Percentiles rank a stretch among this genome's conserved stretches.
phyloP scores from a whole-genome alignment of 2,797 vertebrate genomes.

The Cephalopachus bancanus region DNA sequence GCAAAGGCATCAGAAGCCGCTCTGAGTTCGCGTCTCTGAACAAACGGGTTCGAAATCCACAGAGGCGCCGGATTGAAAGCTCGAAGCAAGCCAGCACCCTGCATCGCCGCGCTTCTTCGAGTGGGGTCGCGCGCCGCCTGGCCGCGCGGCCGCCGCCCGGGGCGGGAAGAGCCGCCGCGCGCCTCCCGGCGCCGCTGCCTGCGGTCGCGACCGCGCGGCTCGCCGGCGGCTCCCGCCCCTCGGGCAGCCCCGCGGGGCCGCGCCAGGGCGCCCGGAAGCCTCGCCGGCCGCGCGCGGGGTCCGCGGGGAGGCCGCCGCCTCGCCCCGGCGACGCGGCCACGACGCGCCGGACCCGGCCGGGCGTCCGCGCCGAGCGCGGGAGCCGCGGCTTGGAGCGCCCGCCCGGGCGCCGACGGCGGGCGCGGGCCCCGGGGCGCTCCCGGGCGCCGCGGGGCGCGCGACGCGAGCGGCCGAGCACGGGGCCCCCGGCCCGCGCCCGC shows the following conservation, averaged over 20 bases:
- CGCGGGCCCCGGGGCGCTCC: rapidly evolving
- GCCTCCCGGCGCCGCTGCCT: too few relatives aligned
- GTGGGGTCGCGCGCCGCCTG: too few relatives aligned
- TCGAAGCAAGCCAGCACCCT: conserved; percentile 26
- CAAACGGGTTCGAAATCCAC: neutral
- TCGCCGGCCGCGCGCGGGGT: too few relatives aligned
- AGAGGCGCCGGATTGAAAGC: conserved; percentile 22
- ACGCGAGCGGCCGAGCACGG: neutral
- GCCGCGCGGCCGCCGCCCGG: too few relatives aligned
- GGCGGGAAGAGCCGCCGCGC: too few relatives aligned
- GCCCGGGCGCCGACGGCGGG: neutral
- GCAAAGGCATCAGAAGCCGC: neutral
- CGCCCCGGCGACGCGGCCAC: neutral
- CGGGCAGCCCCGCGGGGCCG: too few relatives aligned
- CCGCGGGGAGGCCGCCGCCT: neutral
- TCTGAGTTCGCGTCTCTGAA: neutral
- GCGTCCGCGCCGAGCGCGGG: neutral
- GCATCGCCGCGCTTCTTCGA: too few relatives aligned
- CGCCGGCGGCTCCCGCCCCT: too few relatives aligned
- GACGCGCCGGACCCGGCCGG: too few relatives aligned
- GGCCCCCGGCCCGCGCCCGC: rapidly evolving
- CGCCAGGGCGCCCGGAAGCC: too few relatives aligned
- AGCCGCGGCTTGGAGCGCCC: neutral
- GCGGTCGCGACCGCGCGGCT: too few relatives aligned
- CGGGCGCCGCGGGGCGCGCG: rapidly evolving